Conservation (phyloP, 35 echinoderm and acorn worm genomes). For the Heliocidaris erythrogramma region DNA sequence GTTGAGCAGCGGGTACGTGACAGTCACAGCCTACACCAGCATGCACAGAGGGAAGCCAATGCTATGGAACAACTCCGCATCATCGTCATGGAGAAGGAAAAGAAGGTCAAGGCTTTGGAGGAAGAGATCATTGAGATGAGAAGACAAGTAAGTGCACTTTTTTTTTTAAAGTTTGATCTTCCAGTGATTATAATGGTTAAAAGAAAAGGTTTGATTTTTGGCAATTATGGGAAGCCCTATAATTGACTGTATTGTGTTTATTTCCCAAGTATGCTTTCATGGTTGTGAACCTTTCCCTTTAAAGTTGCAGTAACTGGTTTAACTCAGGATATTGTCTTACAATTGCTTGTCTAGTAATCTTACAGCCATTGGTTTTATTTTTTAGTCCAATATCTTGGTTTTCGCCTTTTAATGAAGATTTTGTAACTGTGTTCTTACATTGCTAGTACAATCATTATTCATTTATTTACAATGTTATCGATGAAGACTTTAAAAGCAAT, state of each 20-base stretch:
- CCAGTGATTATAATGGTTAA: background rate
- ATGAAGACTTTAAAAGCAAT: too few relatives aligned
- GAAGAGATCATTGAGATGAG: slow-evolving; percentile 80
- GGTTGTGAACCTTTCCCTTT: background rate
- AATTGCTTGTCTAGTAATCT: background rate
- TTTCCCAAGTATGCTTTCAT: too few relatives aligned
- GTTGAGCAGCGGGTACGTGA: slow-evolving; percentile 54
- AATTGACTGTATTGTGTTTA: too few relatives aligned
- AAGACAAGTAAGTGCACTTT: slow-evolving; percentile 61
- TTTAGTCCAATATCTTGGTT: too few relatives aligned
- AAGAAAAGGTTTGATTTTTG: background rate
- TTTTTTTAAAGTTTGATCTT: background rate
- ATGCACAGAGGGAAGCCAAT: slow-evolving; percentile 68
- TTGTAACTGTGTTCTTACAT: too few relatives aligned
- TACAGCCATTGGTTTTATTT: too few relatives aligned
- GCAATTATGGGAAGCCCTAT: too few relatives aligned
- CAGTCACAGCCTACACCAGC: slow-evolving; percentile 46
- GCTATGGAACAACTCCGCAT: slow-evolving; percentile 84
- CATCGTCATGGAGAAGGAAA: slow-evolving; percentile 84
- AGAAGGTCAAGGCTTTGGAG: slow-evolving; percentile 81
- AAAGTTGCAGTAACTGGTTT: background rate
- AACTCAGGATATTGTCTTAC: background rate
- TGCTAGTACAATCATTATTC: too few relatives aligned
- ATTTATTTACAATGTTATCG: too few relatives aligned
- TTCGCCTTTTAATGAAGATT: too few relatives aligned